Evolutionary conservation across 2,113 vertebrate species (phyloP), one percentile per base, ranked within the genome.

Genomic region (Peromyscus maniculatus): DNA sequence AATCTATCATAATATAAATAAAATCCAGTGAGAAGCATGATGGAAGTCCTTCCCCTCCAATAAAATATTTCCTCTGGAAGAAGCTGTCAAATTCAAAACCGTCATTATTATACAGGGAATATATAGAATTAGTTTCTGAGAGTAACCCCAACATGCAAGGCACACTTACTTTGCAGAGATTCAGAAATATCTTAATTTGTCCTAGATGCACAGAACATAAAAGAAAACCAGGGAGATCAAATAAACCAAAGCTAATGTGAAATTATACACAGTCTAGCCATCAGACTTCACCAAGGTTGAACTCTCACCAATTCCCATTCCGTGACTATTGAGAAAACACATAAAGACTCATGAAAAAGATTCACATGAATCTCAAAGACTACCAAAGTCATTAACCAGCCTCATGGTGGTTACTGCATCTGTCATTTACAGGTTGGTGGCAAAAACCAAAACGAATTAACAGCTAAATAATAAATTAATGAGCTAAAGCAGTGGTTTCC

Each of bases 281-380:
- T 90, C 82, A 67, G 95, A 89, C 67, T 82, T 93, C 72, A 91
- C 39, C 71, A 91, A 91, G 26, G 55, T 64, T 89, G 69, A 82
- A 17, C 17, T 89, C 71, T 55, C 55, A 89, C 91, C 80, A 78
- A 94, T 94, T 94, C 46, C 55, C 75, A 86, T 88, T 92, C 93
- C 43, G 39, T 72, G 33, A 86, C 89, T 92, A 71, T 64, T 95
- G 72, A 96, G 89, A 92, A 96, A 94, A 92, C 72, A 97, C 77
- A 52, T 52, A 52, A 11, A 52, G 52, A 52, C 52, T 52, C 52
- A 52, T 52, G 52, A 52, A 52, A 52, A 52, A 52, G 52, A 52
- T 52, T 52, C 52, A 93, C 79, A 21, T 87, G 72, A 96, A 97
- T 96, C 6, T 71, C 4, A 87, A 75, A 86, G 78, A 88, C n/a